Conservation (phyloP, 2,113 vertebrate species). For the Smithornis capensis region DNA sequence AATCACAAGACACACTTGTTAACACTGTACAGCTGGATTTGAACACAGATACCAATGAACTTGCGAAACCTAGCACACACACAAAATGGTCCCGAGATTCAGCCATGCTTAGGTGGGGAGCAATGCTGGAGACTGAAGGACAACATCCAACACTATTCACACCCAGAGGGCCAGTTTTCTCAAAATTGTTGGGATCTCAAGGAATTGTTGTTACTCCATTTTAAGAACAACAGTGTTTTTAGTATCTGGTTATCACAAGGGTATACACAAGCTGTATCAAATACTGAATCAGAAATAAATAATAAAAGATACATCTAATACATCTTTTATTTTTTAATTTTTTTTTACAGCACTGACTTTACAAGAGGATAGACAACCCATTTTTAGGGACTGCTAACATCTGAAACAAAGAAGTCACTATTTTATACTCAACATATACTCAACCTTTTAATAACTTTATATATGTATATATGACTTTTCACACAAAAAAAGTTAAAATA, state of each 20-base stretch:
- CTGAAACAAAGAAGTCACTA: constrained; percentile 59
- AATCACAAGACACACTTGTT: constrained; percentile 27
- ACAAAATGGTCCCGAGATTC: constrained; percentile 11
- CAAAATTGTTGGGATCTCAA: not conserved
- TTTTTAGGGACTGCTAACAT: constrained; percentile 42
- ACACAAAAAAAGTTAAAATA: constrained; percentile 61
- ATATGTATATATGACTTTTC: constrained; percentile 62
- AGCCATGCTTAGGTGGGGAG: not conserved
- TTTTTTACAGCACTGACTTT: constrained; percentile 63
- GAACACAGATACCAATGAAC: not conserved
- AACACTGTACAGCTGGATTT: constrained; percentile 8
- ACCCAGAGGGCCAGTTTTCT: not conserved
- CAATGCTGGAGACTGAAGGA: not conserved
- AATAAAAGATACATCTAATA: constrained; percentile 63
- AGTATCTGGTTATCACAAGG: constrained; percentile 17
- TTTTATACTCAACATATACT: constrained; percentile 64
- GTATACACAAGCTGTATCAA: constrained; percentile 5
- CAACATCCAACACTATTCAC: not conserved
- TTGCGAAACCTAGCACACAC: not conserved
- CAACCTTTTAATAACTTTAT: constrained; percentile 57
- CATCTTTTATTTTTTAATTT: constrained; percentile 45
- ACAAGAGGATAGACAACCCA: constrained; percentile 58
- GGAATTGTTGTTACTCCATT: not conserved
- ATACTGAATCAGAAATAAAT: constrained; percentile 68
- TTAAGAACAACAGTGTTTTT: not conserved